phyloP scores from a whole-genome alignment of 2,888 invertebrate species.

The Athalia circularis region DNA sequence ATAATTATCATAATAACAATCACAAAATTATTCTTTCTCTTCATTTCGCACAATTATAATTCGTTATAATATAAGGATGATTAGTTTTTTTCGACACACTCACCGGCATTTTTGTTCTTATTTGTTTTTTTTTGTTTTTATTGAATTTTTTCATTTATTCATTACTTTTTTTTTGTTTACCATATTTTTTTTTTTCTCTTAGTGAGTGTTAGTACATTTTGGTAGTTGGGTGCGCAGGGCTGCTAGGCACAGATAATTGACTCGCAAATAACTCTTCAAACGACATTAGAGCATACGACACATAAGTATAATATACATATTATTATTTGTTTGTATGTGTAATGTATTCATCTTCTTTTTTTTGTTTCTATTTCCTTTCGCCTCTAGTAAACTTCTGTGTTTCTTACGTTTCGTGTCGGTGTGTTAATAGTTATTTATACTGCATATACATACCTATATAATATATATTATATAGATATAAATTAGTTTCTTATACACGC shows the following conservation, averaged over 20 bases:
- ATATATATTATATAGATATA: slow-evolving; percentile 61
- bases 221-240: slow-evolving; percentile 73
- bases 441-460: no score
- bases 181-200: slow-evolving; percentile 32
- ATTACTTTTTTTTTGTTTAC: slow-evolving; percentile 5
- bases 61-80: slow-evolving; percentile 49
- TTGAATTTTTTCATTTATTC: slow-evolving; percentile 25
- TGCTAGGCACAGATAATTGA: slow-evolving; percentile 80
- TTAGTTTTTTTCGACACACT: neutral
- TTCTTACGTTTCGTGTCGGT: slow-evolving; percentile 52
- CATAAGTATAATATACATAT: slow-evolving; percentile 68
- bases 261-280: slow-evolving; percentile 78
- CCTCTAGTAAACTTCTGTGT: slow-evolving; percentile 47
- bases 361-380: slow-evolving; percentile 50
- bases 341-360: slow-evolving; percentile 55
- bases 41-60: slow-evolving; percentile 47
- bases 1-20: slow-evolving; percentile 44
- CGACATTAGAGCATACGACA: slow-evolving; percentile 75
- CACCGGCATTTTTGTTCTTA: neutral
- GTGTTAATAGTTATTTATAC: slow-evolving; percentile 2
- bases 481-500: slow-evolving; percentile 48
- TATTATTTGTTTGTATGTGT: slow-evolving; percentile 55
- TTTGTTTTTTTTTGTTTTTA: no score
- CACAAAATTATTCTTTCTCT: slow-evolving; percentile 51
- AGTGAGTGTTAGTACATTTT: slow-evolving; percentile 72